These are phyloP conservation scores for Heliconius himera DNA, from an alignment of 1,140 invertebrate species.

Conservation along the genomic window DNA sequence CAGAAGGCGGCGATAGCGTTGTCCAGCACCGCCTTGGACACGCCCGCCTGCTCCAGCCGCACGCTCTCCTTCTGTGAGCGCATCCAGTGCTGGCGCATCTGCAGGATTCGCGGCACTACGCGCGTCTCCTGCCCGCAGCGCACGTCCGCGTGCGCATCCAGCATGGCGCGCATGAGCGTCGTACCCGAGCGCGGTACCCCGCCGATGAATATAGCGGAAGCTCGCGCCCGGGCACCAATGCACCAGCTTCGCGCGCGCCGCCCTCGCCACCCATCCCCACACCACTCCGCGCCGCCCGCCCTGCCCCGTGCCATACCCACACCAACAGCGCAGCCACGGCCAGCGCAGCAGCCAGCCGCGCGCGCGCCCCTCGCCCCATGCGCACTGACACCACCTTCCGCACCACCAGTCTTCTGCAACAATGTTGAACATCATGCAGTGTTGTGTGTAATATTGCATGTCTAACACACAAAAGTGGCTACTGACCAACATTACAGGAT, in stretches of 20 bases:
- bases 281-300: background rate
- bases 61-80: constrained; percentile 95
- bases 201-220: constrained; percentile 98
- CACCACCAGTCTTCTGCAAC: background rate
- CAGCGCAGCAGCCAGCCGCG: constrained; percentile 45
- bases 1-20: constrained; percentile 98
- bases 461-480: no score
- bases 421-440: background rate
- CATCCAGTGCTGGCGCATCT: constrained; percentile 95
- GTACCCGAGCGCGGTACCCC: constrained; percentile 98
- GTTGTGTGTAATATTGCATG: no score
- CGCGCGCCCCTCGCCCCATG: constrained; percentile 30
- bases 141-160: constrained; percentile 99
- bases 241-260: constrained; percentile 34
- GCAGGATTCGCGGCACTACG: constrained; percentile 96
- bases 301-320: constrained; percentile 51
- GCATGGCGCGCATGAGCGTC: constrained; percentile 98
- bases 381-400: background rate
- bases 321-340: constrained; percentile 48
- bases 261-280: constrained; percentile 9
- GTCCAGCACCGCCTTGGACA: constrained; percentile 95
- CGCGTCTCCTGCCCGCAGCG: constrained; percentile 98
- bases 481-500: no score
- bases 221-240: constrained; percentile 81
- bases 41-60: constrained; percentile 95